These are phyloP conservation scores for Spodoptera litura DNA, from an alignment of 1,140 invertebrate genomes.

Conservation along the genomic window DNA sequence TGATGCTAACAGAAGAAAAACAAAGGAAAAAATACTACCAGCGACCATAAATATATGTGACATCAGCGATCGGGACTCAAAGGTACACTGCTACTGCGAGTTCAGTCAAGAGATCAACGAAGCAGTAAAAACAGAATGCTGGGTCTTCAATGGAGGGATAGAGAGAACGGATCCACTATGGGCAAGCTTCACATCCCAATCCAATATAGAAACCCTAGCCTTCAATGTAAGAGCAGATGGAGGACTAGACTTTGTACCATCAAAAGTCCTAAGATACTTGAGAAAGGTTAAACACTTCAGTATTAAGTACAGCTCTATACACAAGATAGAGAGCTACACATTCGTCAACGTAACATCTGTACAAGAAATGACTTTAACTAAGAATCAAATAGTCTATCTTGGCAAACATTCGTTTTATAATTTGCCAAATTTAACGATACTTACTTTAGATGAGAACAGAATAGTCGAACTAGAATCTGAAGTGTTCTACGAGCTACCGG, in stretches of 20 bases:
- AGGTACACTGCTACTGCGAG: constrained; percentile 85
- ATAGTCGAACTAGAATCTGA: constrained; percentile 90
- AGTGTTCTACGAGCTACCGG: constrained; percentile 90
- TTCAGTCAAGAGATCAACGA: constrained; percentile 79
- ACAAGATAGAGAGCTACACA: constrained; percentile 88
- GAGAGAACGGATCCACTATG: constrained; percentile 89
- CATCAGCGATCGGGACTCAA: constrained; percentile 81
- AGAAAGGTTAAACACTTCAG: constrained; percentile 88
- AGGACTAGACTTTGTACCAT: constrained; percentile 89
- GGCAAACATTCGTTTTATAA: constrained; percentile 90
- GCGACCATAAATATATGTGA: constrained; percentile 81
- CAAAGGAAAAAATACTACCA: constrained; percentile 73
- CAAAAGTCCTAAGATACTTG: constrained; percentile 88
- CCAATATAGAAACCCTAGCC: constrained; percentile 88
- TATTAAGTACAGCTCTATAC: constrained; percentile 90
- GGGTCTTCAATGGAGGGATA: constrained; percentile 89
- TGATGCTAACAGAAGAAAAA: constrained; percentile 77
- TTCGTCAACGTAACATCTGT: constrained; percentile 90
- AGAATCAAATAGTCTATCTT: constrained; percentile 89
- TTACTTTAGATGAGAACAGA: constrained; percentile 90
- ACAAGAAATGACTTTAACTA: constrained; percentile 89
- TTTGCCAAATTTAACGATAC: constrained; percentile 87
- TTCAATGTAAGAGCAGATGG: constrained; percentile 90
- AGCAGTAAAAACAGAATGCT: constrained; percentile 86
- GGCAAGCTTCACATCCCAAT: constrained; percentile 90